A percentile compares a stretch with the other conserved stretches of the same genome.
Conservation (phyloP, 2,888 invertebrate genomes). For the Parapristionchus giblindavisi region DNA sequence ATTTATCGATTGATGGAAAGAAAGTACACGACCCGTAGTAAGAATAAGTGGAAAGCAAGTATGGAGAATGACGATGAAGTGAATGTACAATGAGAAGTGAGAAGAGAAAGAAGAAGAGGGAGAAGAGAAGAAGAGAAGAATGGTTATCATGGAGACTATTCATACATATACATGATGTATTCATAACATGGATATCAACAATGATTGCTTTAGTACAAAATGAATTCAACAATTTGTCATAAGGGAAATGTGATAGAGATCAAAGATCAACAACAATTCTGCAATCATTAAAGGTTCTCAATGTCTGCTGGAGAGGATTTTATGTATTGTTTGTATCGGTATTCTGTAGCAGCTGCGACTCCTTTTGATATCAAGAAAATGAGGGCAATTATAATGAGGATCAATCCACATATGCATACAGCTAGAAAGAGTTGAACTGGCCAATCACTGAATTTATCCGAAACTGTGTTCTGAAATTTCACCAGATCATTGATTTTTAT, state of each 20-base stretch:
- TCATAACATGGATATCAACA: not conserved
- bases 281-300: constrained; percentile 19
- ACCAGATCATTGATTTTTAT: too few relatives aligned
- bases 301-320: constrained; percentile 20
- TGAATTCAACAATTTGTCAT: not conserved
- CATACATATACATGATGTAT: too few relatives aligned
- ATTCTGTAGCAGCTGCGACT: constrained; percentile 16
- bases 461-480: constrained; percentile 46
- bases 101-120: constrained; percentile 24
- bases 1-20: not conserved
- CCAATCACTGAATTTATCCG: constrained; percentile 45
- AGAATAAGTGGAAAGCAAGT: not conserved
- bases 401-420: constrained; percentile 47
- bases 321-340: constrained; percentile 17
- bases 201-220: not conserved
- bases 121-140: not conserved
- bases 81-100: not conserved
- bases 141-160: constrained; percentile 29
- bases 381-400: constrained; percentile 47
- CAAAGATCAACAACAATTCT: too few relatives aligned
- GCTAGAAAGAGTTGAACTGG: constrained; percentile 53
- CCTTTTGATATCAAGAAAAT: constrained; percentile 34
- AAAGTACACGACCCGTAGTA: not conserved
- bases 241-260: not conserved
- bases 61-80: not conserved